Percentiles rank a stretch among this genome's conserved stretches.
Conservation (phyloP, 2,797 vertebrate genomes). For the Hipposideros larvatus region DNA sequence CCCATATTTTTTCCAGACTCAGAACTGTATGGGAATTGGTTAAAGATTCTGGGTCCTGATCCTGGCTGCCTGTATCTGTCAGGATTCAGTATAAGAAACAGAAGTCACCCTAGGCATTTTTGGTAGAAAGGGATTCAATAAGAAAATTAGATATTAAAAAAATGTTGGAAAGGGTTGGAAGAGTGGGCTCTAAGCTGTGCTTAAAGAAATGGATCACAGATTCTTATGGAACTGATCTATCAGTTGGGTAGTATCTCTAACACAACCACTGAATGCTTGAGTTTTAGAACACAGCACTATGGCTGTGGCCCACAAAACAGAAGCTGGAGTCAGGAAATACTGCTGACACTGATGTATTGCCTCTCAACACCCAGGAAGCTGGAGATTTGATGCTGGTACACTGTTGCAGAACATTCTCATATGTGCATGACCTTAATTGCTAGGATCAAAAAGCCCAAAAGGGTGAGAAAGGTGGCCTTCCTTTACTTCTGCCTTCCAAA, state of each 20-base stretch:
- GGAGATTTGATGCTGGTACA: neutral
- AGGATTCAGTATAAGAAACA: neutral
- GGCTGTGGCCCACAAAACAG: neutral
- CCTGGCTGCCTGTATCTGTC: neutral
- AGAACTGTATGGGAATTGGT: slow-evolving; percentile 25
- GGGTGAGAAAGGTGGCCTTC: neutral
- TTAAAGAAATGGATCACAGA: neutral
- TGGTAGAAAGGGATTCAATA: slow-evolving; percentile 42
- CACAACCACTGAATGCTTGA: neutral
- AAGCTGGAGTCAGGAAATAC: neutral
- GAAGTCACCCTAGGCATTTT: neutral
- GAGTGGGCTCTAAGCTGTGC: neutral
- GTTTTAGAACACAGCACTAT: neutral
- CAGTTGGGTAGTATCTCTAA: neutral
- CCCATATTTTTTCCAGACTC: slow-evolving; percentile 2
- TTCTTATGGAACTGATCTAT: neutral
- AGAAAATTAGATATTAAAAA: neutral
- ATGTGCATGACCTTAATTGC: neutral
- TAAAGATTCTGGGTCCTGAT: neutral
- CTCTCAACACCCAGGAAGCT: neutral
- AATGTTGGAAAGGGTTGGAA: neutral
- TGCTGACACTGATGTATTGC: neutral
- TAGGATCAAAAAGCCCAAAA: neutral
- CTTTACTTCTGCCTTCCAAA: neutral
- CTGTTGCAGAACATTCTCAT: neutral